These are phyloP conservation scores for Flexamia atlantica DNA, from an alignment of 2,888 invertebrate genomes.

Conservation along the genomic window DNA sequence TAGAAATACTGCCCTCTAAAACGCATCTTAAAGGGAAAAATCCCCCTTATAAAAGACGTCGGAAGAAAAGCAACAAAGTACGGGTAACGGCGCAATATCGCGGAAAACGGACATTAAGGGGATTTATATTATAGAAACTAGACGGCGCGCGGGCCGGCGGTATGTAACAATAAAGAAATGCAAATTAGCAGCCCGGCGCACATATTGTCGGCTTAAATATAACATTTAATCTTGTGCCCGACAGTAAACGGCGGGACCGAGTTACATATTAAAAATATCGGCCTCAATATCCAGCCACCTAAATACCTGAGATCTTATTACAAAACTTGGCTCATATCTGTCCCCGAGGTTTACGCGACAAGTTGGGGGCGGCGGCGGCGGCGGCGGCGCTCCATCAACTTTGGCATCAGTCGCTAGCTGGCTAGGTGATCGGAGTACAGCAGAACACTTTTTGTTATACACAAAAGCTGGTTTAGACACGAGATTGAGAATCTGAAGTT, in stretches of 20 bases:
- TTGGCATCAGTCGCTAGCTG: no score
- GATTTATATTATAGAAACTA: slow-evolving; percentile 58
- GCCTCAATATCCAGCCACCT: slow-evolving; percentile 51
- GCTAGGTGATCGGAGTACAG: no score
- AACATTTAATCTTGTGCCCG: slow-evolving; percentile 55
- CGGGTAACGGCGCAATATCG: slow-evolving; percentile 39
- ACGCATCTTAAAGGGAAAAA: background rate
- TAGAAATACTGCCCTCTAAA: background rate
- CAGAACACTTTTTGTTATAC: no score
- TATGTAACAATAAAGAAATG: slow-evolving; percentile 60
- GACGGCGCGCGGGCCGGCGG: slow-evolving; percentile 30
- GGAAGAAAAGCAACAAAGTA: slow-evolving; percentile 31
- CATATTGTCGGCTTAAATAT: slow-evolving; percentile 57
- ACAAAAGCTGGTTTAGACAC: no score
- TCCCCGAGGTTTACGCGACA: slow-evolving; percentile 15
- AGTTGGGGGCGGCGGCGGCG: background rate
- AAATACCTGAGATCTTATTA: slow-evolving; percentile 55
- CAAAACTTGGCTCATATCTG: slow-evolving; percentile 52
- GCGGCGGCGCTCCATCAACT: background rate
- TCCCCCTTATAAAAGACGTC: background rate
- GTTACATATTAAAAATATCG: slow-evolving; percentile 62
- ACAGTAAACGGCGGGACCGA: slow-evolving; percentile 21
- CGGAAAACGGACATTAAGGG: slow-evolving; percentile 34
- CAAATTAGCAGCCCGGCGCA: slow-evolving; percentile 45
- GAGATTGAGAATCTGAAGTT: no score